Conservation (phyloP, 2,113 vertebrate genomes). For the Atrichornis clamosus region DNA sequence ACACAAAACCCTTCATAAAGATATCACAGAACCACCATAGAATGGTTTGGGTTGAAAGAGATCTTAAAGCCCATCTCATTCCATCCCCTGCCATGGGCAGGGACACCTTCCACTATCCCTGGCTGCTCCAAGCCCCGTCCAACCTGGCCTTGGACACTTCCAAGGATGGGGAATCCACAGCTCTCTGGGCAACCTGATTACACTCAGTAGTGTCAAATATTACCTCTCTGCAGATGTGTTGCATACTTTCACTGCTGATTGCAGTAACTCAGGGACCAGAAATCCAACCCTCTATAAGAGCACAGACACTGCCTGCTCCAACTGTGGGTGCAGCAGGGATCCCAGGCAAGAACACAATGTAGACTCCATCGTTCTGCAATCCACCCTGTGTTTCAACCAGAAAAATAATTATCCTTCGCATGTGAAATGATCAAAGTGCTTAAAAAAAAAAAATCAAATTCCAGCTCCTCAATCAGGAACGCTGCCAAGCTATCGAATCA, state of each 20-base stretch:
- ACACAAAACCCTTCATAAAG: background rate
- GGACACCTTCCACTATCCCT: background rate
- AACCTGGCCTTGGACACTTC: background rate
- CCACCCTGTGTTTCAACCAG: background rate
- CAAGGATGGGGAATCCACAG: background rate
- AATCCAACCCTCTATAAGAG: background rate
- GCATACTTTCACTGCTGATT: background rate
- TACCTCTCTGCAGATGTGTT: background rate
- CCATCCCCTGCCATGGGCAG: background rate
- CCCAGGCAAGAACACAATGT: background rate
- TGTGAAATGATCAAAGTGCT: background rate
- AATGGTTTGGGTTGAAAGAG: background rate
- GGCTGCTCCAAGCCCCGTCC: background rate
- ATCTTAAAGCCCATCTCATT: background rate
- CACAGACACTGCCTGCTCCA: background rate
- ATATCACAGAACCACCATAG: background rate
- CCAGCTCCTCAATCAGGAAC: slow-evolving; percentile 23
- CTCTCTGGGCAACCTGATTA: background rate
- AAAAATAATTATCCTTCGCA: slow-evolving; percentile 7
- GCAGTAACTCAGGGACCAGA: background rate
- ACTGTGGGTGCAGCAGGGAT: background rate
- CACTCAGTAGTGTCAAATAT: background rate
- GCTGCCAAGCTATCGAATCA: slow-evolving; percentile 30
- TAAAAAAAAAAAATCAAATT: background rate
- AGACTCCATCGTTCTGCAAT: background rate